These are phyloP conservation scores for Musca vetustissima DNA, from an alignment of 1,140 invertebrate species.

Conservation along the genomic window DNA sequence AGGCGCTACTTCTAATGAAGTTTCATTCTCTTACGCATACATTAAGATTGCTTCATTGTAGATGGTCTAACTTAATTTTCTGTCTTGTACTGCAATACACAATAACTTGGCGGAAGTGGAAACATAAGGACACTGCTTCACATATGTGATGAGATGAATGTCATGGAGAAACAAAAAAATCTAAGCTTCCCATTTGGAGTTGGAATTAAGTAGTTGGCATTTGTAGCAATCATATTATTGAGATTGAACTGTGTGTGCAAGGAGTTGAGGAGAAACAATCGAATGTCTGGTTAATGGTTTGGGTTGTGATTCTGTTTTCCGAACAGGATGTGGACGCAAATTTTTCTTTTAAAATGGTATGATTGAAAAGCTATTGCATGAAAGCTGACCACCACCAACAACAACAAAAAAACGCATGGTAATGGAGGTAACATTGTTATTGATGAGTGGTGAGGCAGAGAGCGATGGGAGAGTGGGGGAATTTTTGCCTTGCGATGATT, in stretches of 20 bases:
- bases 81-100: too few relatives aligned
- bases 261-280: neutral
- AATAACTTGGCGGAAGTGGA: slow-evolving; percentile 4
- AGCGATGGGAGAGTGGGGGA: neutral
- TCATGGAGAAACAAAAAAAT: neutral
- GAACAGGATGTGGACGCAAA: too few relatives aligned
- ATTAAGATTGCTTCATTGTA: too few relatives aligned
- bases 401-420: too few relatives aligned
- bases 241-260: neutral
- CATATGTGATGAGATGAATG: neutral
- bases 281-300: neutral
- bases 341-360: too few relatives aligned
- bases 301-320: neutral
- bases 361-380: too few relatives aligned
- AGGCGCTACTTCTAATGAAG: too few relatives aligned
- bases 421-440: neutral
- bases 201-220: slow-evolving; percentile 9
- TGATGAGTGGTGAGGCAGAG: neutral
- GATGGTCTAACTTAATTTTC: too few relatives aligned
- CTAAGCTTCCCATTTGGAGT: neutral
- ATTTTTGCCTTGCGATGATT: slow-evolving; percentile 11
- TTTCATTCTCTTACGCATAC: too few relatives aligned
- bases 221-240: slow-evolving; percentile 22
- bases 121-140: slow-evolving; percentile 9
- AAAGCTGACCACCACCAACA: too few relatives aligned